These are phyloP conservation scores for Homalodisca vitripennis DNA, from an alignment of 1,140 invertebrate genomes.

Conservation along the genomic window DNA sequence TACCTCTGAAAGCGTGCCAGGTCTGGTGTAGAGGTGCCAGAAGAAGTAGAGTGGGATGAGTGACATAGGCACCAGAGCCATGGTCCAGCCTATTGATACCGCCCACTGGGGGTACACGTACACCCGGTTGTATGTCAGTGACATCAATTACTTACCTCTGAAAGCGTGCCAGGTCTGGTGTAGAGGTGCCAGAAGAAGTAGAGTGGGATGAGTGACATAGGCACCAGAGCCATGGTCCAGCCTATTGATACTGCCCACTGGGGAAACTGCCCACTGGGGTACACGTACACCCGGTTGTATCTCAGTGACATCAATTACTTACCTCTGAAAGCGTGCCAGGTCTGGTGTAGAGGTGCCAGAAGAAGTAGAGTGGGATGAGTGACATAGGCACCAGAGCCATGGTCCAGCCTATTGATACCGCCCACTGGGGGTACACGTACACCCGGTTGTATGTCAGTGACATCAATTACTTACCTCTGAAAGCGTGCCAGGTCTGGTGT, in stretches of 20 bases:
- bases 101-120: conserved; percentile 80
- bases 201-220: conserved; percentile 70
- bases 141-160: no score
- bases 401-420: conserved; percentile 66
- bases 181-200: conserved; percentile 61
- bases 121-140: conserved; percentile 60
- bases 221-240: conserved; percentile 67
- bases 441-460: conserved; percentile 62
- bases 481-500: conserved; percentile 47
- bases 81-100: conserved; percentile 64
- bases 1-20: no score
- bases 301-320: conserved; percentile 63
- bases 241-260: conserved; percentile 73
- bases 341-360: conserved; percentile 55
- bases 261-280: no score
- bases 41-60: conserved; percentile 68
- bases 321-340: no score
- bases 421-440: conserved; percentile 74
- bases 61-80: conserved; percentile 74
- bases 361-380: conserved; percentile 65
- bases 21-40: conserved; percentile 53
- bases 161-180: conserved; percentile 46
- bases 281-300: conserved; percentile 64
- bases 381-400: conserved; percentile 75
- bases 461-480: no score